phyloP scores from a whole-genome alignment of 2,888 invertebrate genomes.

The Eupithecia vulgata region DNA sequence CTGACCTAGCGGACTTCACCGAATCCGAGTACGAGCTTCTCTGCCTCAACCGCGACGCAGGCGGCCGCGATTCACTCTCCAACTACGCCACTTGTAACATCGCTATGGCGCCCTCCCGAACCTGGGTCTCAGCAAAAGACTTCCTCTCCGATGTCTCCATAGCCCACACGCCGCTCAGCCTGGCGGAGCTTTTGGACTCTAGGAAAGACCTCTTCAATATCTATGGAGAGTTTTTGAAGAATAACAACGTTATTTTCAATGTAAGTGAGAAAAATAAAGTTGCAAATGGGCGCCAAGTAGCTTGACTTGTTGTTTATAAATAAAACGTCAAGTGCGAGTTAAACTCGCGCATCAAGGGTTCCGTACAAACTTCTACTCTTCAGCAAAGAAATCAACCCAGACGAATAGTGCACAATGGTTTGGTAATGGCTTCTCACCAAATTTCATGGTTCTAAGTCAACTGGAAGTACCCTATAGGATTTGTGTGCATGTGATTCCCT shows the following conservation, averaged over 20 bases:
- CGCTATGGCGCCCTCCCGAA: slow-evolving; percentile 85
- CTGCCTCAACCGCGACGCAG: slow-evolving; percentile 82
- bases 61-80: slow-evolving; percentile 80
- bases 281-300: not conserved
- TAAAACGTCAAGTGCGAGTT: too few relatives aligned
- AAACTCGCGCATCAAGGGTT: too few relatives aligned
- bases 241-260: slow-evolving; percentile 78
- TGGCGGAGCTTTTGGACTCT: slow-evolving; percentile 81
- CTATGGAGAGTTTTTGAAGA: slow-evolving; percentile 85
- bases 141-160: slow-evolving; percentile 85
- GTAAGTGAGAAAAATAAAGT: slow-evolving; percentile 59
- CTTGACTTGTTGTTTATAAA: too few relatives aligned
- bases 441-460: too few relatives aligned
- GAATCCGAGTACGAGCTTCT: slow-evolving; percentile 84
- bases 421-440: too few relatives aligned
- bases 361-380: too few relatives aligned
- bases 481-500: too few relatives aligned
- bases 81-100: slow-evolving; percentile 85
- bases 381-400: too few relatives aligned
- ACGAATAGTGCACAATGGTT: too few relatives aligned
- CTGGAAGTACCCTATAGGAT: too few relatives aligned
- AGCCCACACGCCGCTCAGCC: slow-evolving; percentile 85
- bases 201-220: slow-evolving; percentile 86
- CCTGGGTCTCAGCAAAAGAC: slow-evolving; percentile 78
- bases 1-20: slow-evolving; percentile 83